Evolutionary conservation across 2,797 vertebrate genomes (phyloP).

Genomic region (Enteromius radiatus): DNA sequence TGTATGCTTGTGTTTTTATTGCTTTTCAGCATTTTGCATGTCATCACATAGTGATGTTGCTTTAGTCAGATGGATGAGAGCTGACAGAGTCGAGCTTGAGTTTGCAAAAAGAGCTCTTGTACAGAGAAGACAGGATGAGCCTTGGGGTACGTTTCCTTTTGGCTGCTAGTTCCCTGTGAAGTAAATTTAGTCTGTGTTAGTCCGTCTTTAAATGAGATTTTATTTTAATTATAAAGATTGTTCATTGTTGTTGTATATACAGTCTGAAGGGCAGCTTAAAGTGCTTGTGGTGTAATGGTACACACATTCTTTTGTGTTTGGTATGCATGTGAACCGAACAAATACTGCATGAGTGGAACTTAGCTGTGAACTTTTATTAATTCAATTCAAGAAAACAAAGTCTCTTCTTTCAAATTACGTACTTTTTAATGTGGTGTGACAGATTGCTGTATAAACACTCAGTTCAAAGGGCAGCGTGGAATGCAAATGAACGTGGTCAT

Average conservation of each 20-base stretch:
- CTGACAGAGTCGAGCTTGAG: conserved; percentile 29
- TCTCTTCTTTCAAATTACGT: no score
- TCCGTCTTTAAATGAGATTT: not conserved
- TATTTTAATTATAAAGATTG: not conserved
- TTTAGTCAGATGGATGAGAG: conserved; percentile 13
- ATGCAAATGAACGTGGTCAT: no score
- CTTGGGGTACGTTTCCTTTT: not conserved
- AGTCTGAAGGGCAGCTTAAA: not conserved
- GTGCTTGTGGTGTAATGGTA: not conserved
- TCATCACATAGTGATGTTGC: not conserved
- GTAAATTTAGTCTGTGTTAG: not conserved
- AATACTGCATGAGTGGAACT: no score
- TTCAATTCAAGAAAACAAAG: no score
- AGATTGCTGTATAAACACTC: no score
- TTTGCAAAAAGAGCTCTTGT: conserved; percentile 2
- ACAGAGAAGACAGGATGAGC: conserved; percentile 16
- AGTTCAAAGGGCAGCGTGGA: no score
- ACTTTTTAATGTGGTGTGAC: no score
- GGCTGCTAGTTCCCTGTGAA: not conserved
- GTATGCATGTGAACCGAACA: no score
- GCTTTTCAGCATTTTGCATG: conserved; percentile 14
- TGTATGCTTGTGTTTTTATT: conserved; percentile 1
- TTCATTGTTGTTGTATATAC: not conserved
- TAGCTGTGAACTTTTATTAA: no score
- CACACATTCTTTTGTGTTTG: no score